These are phyloP conservation scores for Olivierus martensii DNA, from an alignment of 1,140 invertebrate genomes.

Conservation along the genomic window DNA sequence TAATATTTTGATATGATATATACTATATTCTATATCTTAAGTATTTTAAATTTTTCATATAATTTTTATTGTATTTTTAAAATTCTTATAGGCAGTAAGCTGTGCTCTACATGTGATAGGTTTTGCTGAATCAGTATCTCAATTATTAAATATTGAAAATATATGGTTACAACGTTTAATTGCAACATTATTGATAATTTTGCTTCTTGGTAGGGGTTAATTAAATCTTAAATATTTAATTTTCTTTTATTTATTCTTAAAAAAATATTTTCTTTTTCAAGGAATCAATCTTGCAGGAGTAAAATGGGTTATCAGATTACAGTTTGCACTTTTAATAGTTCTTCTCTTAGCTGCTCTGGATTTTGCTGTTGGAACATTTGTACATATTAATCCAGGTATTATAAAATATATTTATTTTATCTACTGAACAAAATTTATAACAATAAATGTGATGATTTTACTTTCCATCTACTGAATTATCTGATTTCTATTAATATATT, in stretches of 20 bases:
- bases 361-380: conserved; percentile 76
- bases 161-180: conserved; percentile 46
- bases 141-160: conserved; percentile 53
- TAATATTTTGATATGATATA: too few relatives aligned
- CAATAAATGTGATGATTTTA: too few relatives aligned
- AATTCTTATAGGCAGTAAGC: conserved; percentile 74
- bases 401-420: conserved; percentile 28
- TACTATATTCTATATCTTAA: too few relatives aligned
- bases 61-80: too few relatives aligned
- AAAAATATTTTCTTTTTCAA: conserved; percentile 10
- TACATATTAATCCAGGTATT: conserved; percentile 43
- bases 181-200: conserved; percentile 60
- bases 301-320: conserved; percentile 84
- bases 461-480: too few relatives aligned
- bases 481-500: too few relatives aligned
- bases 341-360: conserved; percentile 72
- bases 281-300: conserved; percentile 81
- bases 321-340: conserved; percentile 68
- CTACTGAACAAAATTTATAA: too few relatives aligned
- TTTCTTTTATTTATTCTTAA: neutral
- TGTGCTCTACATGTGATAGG: conserved; percentile 88
- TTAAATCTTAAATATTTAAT: neutral
- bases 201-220: conserved; percentile 43
- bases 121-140: conserved; percentile 89
- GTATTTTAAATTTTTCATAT: too few relatives aligned